Conservation (phyloP, 2,888 invertebrate genomes). For the Lasioglossum vierecki region DNA sequence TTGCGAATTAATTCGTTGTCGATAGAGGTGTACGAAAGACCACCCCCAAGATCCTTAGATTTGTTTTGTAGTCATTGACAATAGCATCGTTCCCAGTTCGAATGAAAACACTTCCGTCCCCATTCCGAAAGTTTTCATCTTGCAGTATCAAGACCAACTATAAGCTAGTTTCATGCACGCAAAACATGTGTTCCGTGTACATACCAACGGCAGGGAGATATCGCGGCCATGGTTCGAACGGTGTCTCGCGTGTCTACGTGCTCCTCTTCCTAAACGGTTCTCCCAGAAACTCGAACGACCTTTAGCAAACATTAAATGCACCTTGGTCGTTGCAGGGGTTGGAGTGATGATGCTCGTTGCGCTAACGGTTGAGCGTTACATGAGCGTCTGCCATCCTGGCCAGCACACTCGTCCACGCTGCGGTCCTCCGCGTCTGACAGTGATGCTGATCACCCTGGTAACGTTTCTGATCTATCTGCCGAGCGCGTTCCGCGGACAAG, state of each 20-base stretch:
- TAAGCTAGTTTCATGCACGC: not conserved
- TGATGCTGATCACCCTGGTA: slow-evolving; percentile 87
- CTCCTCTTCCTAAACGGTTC: not conserved
- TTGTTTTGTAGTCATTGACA: too few relatives aligned
- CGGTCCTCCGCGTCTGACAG: slow-evolving; percentile 88
- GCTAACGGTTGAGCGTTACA: slow-evolving; percentile 90
- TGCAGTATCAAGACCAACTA: not conserved
- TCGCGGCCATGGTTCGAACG: not conserved
- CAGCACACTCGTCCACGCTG: slow-evolving; percentile 87
- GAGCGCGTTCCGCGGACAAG: slow-evolving; percentile 87
- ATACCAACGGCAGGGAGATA: not conserved
- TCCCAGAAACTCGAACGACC: not conserved
- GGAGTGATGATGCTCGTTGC: slow-evolving; percentile 91
- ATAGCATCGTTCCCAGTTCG: not conserved
- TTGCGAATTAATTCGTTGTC: too few relatives aligned
- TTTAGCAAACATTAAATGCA: slow-evolving; percentile 7
- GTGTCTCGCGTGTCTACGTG: not conserved
- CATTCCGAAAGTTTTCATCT: not conserved
- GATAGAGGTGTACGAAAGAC: too few relatives aligned
- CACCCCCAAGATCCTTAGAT: too few relatives aligned
- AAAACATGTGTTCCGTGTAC: not conserved
- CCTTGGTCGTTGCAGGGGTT: slow-evolving; percentile 84
- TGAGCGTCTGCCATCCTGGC: slow-evolving; percentile 90
- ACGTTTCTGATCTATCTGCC: slow-evolving; percentile 89
- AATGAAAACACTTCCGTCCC: not conserved